Percentiles rank a stretch among this genome's conserved stretches.
These are phyloP conservation scores for Sarcophaga rosellei DNA, from an alignment of 2,888 invertebrate species.

Conservation along the genomic window DNA sequence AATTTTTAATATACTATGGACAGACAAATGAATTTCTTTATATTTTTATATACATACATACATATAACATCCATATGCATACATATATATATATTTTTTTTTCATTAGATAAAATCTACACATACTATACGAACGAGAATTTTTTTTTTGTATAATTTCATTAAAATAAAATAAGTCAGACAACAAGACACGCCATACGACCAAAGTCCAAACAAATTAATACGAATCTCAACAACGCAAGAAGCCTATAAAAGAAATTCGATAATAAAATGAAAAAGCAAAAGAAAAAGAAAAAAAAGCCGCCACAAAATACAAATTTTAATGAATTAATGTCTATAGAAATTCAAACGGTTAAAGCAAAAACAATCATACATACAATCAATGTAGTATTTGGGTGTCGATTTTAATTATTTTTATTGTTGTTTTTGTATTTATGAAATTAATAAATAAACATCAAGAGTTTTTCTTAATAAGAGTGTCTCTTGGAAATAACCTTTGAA, in stretches of 20 bases:
- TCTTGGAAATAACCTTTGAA: not conserved
- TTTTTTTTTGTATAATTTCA: slow-evolving; percentile 8
- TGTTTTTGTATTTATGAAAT: no score
- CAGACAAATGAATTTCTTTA: not conserved
- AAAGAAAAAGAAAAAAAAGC: not conserved
- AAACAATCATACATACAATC: not conserved
- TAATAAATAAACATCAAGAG: no score
- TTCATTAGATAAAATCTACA: slow-evolving; percentile 50
- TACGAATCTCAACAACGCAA: slow-evolving; percentile 22
- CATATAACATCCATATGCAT: not conserved
- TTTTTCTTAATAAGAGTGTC: not conserved
- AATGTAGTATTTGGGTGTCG: not conserved
- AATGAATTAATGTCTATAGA: not conserved
- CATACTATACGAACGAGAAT: not conserved
- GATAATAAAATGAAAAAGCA: slow-evolving; percentile 19
- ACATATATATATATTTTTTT: not conserved
- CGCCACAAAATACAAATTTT: slow-evolving; percentile 26
- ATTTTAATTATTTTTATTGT: not conserved
- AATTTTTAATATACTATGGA: not conserved
- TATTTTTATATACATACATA: not conserved
- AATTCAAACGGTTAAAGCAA: not conserved
- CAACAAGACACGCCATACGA: slow-evolving; percentile 55
- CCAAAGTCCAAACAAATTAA: slow-evolving; percentile 53
- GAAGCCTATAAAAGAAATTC: slow-evolving; percentile 24
- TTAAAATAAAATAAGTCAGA: slow-evolving; percentile 17